A percentile compares a stretch with the other conserved stretches of the same genome.
phyloP scores from a whole-genome alignment of 2,797 vertebrate genomes.

The Acropternis orthonyx region DNA sequence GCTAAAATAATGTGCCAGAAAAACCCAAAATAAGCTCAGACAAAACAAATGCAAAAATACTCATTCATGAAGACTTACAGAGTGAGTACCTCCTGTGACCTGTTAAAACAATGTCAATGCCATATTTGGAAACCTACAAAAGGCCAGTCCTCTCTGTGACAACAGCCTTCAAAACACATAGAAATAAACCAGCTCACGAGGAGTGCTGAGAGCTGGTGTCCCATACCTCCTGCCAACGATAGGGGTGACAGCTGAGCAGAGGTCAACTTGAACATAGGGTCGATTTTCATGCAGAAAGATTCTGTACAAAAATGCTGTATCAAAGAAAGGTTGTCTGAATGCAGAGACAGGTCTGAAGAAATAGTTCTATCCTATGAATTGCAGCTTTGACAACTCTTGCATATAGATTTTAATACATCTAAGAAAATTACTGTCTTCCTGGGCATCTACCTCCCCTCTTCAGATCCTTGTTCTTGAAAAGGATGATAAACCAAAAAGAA shows the following conservation, averaged over 20 bases:
- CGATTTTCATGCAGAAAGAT: neutral
- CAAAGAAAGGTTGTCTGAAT: neutral
- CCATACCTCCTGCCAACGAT: rapidly evolving
- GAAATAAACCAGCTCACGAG: neutral
- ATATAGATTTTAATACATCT: neutral
- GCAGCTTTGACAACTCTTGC: neutral
- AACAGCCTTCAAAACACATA: neutral
- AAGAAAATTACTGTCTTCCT: neutral
- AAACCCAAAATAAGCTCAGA: neutral
- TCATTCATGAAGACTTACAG: neutral
- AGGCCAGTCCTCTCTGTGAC: neutral
- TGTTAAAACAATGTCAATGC: neutral
- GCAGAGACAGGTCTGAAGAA: neutral
- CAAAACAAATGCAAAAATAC: neutral
- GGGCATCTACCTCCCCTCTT: neutral
- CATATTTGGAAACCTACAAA: neutral
- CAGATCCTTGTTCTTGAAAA: neutral
- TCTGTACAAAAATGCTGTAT: neutral
- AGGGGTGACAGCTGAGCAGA: neutral
- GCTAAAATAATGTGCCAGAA: neutral
- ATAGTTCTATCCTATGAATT: neutral
- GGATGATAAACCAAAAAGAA: neutral
- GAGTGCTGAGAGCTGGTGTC: neutral
- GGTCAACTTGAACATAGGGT: neutral
- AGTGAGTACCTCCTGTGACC: neutral